A percentile compares a stretch with the other conserved stretches of the same genome.
phyloP scores from a whole-genome alignment of 1,140 invertebrate species.

The Acromyrmex charruanus region DNA sequence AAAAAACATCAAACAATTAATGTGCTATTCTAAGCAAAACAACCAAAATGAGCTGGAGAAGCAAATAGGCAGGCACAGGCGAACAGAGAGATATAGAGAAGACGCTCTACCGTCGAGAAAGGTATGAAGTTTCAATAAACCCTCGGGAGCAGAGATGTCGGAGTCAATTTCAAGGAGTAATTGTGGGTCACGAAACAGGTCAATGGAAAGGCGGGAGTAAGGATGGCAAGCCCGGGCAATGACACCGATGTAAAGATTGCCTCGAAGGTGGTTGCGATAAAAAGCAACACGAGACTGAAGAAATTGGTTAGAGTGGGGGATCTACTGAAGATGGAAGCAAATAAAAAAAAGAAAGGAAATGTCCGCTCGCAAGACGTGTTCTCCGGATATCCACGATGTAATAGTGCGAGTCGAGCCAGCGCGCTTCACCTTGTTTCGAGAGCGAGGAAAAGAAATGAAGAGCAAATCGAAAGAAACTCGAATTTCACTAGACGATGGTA shows the following conservation, averaged over 20 bases:
- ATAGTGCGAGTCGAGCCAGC: slow-evolving; percentile 64
- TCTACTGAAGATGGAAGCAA: slow-evolving; percentile 58
- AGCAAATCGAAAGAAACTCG: slow-evolving; percentile 56
- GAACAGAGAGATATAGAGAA: slow-evolving; percentile 41
- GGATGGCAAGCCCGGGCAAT: slow-evolving; percentile 48
- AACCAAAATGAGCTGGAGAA: slow-evolving; percentile 2
- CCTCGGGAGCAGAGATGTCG: slow-evolving; percentile 65
- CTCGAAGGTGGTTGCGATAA: slow-evolving; percentile 41
- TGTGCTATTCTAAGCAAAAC: slow-evolving; percentile 27
- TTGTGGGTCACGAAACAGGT: slow-evolving; percentile 66
- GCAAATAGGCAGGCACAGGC: slow-evolving; percentile 47
- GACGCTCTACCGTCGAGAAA: slow-evolving; percentile 46
- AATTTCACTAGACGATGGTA: slow-evolving; percentile 45
- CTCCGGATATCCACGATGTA: slow-evolving; percentile 44
- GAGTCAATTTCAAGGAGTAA: slow-evolving; percentile 73
- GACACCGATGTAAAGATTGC: slow-evolving; percentile 71
- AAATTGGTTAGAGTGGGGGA: slow-evolving; percentile 36
- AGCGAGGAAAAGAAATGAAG: slow-evolving; percentile 4
- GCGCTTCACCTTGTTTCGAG: slow-evolving; percentile 26
- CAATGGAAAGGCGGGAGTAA: slow-evolving; percentile 53
- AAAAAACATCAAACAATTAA: slow-evolving; percentile 63
- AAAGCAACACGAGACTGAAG: slow-evolving; percentile 56
- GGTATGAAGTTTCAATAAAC: slow-evolving; percentile 73
- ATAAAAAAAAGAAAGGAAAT: slow-evolving; percentile 68
- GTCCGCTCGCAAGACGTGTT: slow-evolving; percentile 38